These are phyloP conservation scores for Megaceryle maxima DNA, from an alignment of 2,113 vertebrate species.

Conservation along the genomic window DNA sequence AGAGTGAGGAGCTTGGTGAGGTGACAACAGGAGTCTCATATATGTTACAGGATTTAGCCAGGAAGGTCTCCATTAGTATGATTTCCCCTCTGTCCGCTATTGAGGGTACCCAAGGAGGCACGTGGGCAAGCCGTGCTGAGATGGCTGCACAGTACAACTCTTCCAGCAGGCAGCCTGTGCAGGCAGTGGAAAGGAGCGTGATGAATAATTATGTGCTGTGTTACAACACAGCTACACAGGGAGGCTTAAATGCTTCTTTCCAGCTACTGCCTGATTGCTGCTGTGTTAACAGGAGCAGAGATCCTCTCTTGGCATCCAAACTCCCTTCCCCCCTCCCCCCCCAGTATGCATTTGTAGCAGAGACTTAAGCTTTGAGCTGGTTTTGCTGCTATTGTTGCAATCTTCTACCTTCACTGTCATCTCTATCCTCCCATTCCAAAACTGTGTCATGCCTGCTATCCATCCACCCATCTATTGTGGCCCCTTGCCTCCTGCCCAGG, in stretches of 20 bases:
- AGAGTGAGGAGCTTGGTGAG: background rate
- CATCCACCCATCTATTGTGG: background rate
- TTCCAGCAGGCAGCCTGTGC: background rate
- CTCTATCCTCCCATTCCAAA: background rate
- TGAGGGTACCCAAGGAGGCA: background rate
- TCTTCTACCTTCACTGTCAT: background rate
- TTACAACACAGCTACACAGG: constrained; percentile 8
- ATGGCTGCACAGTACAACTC: background rate
- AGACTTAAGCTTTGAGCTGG: background rate
- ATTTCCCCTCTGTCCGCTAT: background rate
- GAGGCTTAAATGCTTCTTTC: constrained; percentile 13
- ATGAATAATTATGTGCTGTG: background rate
- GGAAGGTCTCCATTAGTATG: background rate
- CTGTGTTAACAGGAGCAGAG: background rate
- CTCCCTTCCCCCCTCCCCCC: background rate
- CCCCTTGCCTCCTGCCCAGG: background rate
- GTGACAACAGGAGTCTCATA: rapidly evolving
- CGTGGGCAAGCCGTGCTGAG: rapidly evolving
- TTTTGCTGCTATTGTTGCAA: background rate
- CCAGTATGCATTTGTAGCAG: background rate
- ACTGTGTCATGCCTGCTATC: background rate
- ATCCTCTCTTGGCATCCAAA: background rate
- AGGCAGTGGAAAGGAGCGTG: background rate
- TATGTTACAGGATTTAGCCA: background rate
- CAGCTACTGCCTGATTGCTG: constrained; percentile 7